phyloP scores from a whole-genome alignment of 2,888 invertebrate species.

The Pandemis heparana region DNA sequence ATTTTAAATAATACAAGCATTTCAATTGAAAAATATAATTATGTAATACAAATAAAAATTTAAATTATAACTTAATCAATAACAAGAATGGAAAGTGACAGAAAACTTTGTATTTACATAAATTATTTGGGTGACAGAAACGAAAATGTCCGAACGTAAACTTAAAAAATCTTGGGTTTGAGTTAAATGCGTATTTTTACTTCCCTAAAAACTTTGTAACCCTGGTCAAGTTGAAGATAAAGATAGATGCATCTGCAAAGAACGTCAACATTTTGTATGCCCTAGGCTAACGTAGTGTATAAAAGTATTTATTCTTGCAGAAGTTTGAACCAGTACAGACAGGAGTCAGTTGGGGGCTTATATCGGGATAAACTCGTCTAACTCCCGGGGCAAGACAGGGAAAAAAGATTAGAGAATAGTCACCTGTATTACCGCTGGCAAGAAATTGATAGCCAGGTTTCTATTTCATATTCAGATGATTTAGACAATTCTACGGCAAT shows the following conservation, averaged over 20 bases:
- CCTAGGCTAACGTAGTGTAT: conserved; percentile 17
- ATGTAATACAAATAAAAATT: conserved; percentile 14
- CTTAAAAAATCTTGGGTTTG: not conserved
- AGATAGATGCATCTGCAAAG: conserved; percentile 33
- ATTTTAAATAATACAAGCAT: not conserved
- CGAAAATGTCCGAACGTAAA: not conserved
- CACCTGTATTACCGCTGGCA: not conserved
- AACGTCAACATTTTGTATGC: conserved; percentile 22
- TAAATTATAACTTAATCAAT: conserved; percentile 1
- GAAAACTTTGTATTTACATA: not conserved
- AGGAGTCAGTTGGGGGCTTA: conserved; percentile 23
- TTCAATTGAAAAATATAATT: not conserved
- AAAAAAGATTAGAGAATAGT: conserved; percentile 2
- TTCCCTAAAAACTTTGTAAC: not conserved
- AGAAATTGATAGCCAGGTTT: not conserved
- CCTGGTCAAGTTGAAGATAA: not conserved
- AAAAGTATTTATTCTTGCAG: conserved; percentile 16
- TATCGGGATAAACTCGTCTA: conserved; percentile 30
- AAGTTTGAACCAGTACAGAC: conserved; percentile 20
- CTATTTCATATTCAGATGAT: not conserved
- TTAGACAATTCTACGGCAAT: not conserved
- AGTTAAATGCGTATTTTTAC: not conserved
- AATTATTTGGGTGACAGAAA: conserved; percentile 6
- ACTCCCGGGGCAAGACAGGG: conserved; percentile 15
- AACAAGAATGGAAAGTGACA: not conserved